Conservation (phyloP, 1,140 invertebrate genomes). For the Drosophila lini region DNA sequence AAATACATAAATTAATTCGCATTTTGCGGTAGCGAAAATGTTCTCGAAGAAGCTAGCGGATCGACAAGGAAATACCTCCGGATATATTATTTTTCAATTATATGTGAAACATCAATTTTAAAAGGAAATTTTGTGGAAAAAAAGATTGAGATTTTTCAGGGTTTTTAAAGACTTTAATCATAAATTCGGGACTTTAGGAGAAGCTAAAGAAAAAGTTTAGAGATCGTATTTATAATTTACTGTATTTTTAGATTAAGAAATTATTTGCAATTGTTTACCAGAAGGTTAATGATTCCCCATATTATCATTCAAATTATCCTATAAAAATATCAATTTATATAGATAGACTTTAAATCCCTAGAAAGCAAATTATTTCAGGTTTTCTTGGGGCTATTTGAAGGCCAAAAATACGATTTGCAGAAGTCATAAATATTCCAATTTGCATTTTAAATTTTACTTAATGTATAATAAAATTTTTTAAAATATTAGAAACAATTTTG, state of each 20-base stretch:
- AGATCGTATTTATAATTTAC: neutral
- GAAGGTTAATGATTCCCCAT: neutral
- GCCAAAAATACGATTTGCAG: neutral
- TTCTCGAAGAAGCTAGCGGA: conserved; percentile 15
- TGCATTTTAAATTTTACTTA: too few species aligned
- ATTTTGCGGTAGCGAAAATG: conserved; percentile 42
- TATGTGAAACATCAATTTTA: neutral
- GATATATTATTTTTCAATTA: conserved; percentile 2
- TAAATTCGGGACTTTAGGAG: neutral
- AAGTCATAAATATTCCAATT: neutral
- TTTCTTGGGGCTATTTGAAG: neutral
- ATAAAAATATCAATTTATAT: neutral
- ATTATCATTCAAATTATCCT: neutral
- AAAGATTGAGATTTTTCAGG: neutral
- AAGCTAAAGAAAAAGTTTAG: fast-evolving
- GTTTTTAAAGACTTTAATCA: neutral
- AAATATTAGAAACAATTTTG: too few species aligned
- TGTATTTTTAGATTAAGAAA: too few species aligned
- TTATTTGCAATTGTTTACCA: neutral
- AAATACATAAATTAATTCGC: conserved; percentile 74
- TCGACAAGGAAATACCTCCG: conserved; percentile 37
- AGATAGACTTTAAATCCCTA: neutral
- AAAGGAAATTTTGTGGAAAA: neutral
- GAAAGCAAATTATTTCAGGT: neutral
- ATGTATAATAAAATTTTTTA: neutral